phyloP scores from a whole-genome alignment of 2,888 invertebrate genomes.

The Pandemis heparana region DNA sequence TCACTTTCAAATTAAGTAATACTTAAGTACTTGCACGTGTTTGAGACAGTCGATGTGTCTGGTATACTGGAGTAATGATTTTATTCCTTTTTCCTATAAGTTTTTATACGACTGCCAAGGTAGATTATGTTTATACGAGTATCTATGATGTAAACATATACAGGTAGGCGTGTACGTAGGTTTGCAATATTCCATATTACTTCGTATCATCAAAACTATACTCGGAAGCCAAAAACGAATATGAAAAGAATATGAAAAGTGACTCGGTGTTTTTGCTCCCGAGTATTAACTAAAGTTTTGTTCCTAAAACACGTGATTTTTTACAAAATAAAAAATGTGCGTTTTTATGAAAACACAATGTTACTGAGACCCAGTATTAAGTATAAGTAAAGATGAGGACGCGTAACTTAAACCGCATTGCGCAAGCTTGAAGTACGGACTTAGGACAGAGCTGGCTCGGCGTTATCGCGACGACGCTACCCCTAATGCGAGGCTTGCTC shows the following conservation, averaged over 20 bases:
- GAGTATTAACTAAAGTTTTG: too few species aligned
- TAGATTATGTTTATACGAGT: too few species aligned
- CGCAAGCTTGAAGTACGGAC: slow-evolving; percentile 38
- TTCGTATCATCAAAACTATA: too few species aligned
- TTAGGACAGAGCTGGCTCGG: slow-evolving; percentile 27
- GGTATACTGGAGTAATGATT: neutral
- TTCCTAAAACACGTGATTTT: neutral
- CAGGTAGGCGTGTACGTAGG: too few species aligned
- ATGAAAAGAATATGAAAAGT: too few species aligned
- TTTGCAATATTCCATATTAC: too few species aligned
- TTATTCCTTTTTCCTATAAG: too few species aligned
- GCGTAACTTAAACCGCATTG: slow-evolving; percentile 39
- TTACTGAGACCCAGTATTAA: neutral
- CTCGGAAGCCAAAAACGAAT: too few species aligned
- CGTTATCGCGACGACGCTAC: slow-evolving; percentile 25
- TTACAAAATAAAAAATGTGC: neutral
- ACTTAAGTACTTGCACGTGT: neutral
- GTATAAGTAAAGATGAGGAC: slow-evolving; percentile 32
- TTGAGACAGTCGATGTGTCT: neutral
- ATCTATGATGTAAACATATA: too few species aligned
- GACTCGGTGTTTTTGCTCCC: too few species aligned
- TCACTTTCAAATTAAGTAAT: neutral
- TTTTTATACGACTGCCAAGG: too few species aligned
- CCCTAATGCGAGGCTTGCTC: slow-evolving; percentile 20
- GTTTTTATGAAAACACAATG: neutral